Evolutionary conservation across 2,113 vertebrate genomes (phyloP).

Genomic region (Aleadryas rufinucha): DNA sequence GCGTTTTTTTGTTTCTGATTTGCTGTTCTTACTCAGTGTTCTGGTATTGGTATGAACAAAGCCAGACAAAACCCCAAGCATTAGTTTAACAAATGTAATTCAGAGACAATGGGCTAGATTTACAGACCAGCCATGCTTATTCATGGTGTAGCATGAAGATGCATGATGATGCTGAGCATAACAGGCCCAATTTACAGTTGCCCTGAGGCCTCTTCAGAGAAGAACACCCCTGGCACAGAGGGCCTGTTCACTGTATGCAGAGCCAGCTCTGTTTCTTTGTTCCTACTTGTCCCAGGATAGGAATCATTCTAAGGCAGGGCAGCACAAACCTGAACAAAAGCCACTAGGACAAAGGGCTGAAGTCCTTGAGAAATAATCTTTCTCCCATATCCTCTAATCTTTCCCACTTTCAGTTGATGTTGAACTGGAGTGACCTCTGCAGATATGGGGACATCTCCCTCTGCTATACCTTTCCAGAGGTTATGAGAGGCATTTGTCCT

Average conservation of each 20-base stretch:
- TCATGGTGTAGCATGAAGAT: background rate
- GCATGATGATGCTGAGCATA: background rate
- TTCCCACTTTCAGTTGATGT: background rate
- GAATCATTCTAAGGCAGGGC: background rate
- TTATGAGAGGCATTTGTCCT: fast-evolving
- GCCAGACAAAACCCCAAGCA: slow-evolving; percentile 39
- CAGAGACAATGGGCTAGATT: slow-evolving; percentile 29
- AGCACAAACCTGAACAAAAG: background rate
- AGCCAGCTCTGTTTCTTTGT: background rate
- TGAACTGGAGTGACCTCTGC: background rate
- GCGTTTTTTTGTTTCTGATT: slow-evolving; percentile 54
- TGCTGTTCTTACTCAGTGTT: slow-evolving; percentile 50
- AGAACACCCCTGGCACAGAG: background rate
- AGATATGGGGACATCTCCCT: background rate
- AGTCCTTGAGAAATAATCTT: background rate
- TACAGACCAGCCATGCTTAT: background rate
- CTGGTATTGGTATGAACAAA: slow-evolving; percentile 39
- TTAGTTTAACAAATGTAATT: slow-evolving; percentile 63
- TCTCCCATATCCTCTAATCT: background rate
- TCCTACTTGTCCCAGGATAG: background rate
- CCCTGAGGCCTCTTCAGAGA: background rate
- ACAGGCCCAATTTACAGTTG: background rate
- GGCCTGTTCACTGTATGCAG: background rate
- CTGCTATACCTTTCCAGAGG: background rate
- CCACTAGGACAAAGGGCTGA: background rate